A percentile compares a stretch with the other conserved stretches of the same genome.
These are phyloP conservation scores for Sesia apiformis DNA, from an alignment of 2,888 invertebrate species.

Conservation along the genomic window DNA sequence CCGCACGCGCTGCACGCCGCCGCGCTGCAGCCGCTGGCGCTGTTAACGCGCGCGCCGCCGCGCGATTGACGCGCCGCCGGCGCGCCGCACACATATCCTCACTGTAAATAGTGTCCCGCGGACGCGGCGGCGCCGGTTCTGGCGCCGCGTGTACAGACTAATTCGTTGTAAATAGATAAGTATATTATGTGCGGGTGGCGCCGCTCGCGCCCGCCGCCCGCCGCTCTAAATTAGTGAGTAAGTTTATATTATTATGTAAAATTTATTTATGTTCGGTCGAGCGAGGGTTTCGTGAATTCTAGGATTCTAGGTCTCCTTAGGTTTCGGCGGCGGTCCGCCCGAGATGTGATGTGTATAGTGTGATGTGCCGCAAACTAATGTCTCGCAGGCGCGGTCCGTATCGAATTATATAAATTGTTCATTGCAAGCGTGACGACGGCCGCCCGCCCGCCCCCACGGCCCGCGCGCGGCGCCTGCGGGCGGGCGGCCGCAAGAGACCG, in stretches of 20 bases:
- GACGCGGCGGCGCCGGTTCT: constrained; percentile 9
- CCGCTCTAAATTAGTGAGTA: constrained; percentile 12
- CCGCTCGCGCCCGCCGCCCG: not conserved
- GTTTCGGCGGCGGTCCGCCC: constrained; percentile 3
- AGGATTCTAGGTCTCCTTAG: not conserved
- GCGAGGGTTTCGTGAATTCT: not conserved
- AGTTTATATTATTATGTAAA: constrained; percentile 48
- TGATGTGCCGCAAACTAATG: not conserved
- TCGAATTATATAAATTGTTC: not conserved
- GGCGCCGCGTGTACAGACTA: constrained; percentile 27
- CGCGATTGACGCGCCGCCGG: constrained; percentile 30
- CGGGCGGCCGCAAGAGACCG: constrained; percentile 8
- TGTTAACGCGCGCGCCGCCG: constrained; percentile 46
- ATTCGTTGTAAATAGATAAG: constrained; percentile 36
- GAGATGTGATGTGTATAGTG: not conserved
- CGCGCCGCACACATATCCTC: constrained; percentile 26
- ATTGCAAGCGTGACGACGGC: not conserved
- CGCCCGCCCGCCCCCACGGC: constrained; percentile 11
- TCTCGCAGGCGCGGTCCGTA: not conserved
- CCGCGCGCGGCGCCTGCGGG: constrained; percentile 4
- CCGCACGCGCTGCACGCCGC: constrained; percentile 57
- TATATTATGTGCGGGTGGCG: constrained; percentile 17
- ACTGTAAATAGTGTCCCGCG: constrained; percentile 4
- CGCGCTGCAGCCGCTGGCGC: constrained; percentile 38
- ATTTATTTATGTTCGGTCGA: constrained; percentile 40